These are phyloP conservation scores for Cantharis lateralis DNA, from an alignment of 2,888 invertebrate species.

Conservation along the genomic window DNA sequence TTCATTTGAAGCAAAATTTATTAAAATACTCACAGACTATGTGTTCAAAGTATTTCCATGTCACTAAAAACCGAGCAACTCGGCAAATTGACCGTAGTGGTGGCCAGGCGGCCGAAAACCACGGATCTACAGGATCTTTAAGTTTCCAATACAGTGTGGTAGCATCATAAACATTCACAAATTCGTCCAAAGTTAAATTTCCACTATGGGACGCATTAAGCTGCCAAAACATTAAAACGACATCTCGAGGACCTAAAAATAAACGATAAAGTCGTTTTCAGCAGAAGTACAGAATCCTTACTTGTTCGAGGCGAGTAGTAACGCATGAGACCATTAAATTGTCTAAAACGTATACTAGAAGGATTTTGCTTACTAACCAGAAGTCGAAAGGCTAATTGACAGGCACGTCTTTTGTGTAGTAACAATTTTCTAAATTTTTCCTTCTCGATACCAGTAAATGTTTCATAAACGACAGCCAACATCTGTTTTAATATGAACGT, in stretches of 20 bases:
- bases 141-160: constrained; percentile 75
- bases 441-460: constrained; percentile 84
- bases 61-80: constrained; percentile 65
- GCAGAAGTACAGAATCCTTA: constrained; percentile 50
- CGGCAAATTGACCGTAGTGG: constrained; percentile 67
- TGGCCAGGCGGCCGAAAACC: constrained; percentile 69
- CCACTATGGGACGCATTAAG: constrained; percentile 73
- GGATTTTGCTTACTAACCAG: constrained; percentile 78
- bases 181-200: constrained; percentile 71
- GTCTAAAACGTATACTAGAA: constrained; percentile 68
- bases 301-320: constrained; percentile 76
- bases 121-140: constrained; percentile 70
- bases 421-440: constrained; percentile 83
- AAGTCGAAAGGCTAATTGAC: constrained; percentile 79
- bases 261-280: neutral
- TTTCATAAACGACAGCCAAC: constrained; percentile 89
- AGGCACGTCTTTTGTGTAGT: constrained; percentile 80
- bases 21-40: constrained; percentile 66
- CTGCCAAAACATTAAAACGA: constrained; percentile 80
- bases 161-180: constrained; percentile 73
- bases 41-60: constrained; percentile 76
- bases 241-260: constrained; percentile 68
- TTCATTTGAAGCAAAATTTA: neutral
- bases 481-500: constrained; percentile 60
- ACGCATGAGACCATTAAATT: constrained; percentile 80